phyloP scores from a whole-genome alignment of 2,888 invertebrate genomes.

The Torymus tubicola region DNA sequence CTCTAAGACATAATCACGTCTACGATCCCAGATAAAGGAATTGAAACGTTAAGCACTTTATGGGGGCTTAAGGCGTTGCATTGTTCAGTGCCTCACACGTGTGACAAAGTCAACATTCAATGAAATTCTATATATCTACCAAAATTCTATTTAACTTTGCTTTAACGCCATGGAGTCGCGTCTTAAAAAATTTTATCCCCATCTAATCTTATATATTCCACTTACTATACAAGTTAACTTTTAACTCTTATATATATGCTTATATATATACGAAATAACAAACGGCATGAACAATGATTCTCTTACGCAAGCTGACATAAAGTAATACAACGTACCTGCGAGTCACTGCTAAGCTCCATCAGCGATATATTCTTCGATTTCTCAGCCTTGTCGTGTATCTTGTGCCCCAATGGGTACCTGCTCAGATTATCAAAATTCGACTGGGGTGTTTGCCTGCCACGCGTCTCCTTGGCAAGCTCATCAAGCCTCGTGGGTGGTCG shows the following conservation, averaged over 20 bases:
- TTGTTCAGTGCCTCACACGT: too few relatives aligned
- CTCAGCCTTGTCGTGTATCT: slow-evolving; percentile 49
- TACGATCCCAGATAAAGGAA: slow-evolving; percentile 17
- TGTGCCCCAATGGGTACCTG: slow-evolving; percentile 53
- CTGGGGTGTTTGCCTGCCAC: not conserved
- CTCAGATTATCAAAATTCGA: slow-evolving; percentile 63
- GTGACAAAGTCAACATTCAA: too few relatives aligned
- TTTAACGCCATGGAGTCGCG: too few relatives aligned
- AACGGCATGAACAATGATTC: too few relatives aligned
- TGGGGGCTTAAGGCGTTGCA: not conserved
- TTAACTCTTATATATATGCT: too few relatives aligned
- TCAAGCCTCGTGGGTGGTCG: slow-evolving; percentile 64
- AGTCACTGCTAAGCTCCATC: slow-evolving; percentile 68
- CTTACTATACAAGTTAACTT: too few relatives aligned
- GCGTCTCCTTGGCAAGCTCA: slow-evolving; percentile 55
- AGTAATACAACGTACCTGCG: slow-evolving; percentile 65
- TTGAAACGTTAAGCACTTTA: slow-evolving; percentile 24
- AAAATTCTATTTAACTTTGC: too few relatives aligned
- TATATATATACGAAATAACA: too few relatives aligned
- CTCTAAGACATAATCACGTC: not conserved
- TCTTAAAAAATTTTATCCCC: too few relatives aligned
- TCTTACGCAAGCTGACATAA: too few relatives aligned
- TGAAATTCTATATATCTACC: too few relatives aligned
- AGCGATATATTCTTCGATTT: slow-evolving; percentile 67
- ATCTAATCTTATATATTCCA: too few relatives aligned